Conservation (phyloP, 1,140 invertebrate genomes). For the Homalodisca vitripennis region DNA sequence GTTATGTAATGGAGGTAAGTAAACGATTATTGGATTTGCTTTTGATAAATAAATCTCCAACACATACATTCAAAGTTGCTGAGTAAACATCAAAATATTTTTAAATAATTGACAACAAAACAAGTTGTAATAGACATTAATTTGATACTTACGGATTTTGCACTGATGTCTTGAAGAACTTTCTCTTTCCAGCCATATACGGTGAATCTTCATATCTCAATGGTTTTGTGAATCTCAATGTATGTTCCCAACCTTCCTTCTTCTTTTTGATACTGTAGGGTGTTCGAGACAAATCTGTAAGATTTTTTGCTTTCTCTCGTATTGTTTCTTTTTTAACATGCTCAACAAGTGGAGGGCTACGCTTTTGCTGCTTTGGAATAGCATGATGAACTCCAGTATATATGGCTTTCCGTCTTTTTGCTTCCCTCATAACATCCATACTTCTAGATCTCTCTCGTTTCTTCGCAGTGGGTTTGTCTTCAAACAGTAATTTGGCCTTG, state of each 20-base stretch:
- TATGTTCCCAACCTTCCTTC: constrained; percentile 18
- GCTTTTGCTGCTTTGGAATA: neutral
- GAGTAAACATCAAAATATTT: no score
- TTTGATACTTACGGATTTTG: constrained; percentile 20
- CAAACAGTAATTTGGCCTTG: constrained; percentile 18
- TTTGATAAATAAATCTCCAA: no score
- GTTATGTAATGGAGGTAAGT: no score
- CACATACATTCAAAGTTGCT: no score
- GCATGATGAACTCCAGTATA: constrained; percentile 26
- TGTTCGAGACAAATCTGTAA: neutral
- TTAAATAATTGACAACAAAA: no score
- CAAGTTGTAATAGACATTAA: no score
- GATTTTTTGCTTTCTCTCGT: constrained; percentile 17
- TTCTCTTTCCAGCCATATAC: constrained; percentile 2
- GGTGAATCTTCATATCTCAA: neutral
- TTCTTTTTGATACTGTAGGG: constrained; percentile 15
- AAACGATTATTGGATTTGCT: no score
- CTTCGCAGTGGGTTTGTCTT: neutral
- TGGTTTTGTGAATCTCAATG: constrained; percentile 17
- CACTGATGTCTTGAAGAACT: constrained; percentile 22
- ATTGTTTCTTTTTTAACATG: neutral
- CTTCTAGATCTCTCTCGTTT: constrained; percentile 16
- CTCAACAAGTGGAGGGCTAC: neutral
- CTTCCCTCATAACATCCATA: neutral
- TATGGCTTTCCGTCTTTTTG: constrained; percentile 17